These are phyloP conservation scores for Perca schrenkii DNA, from an alignment of 2,113 vertebrate genomes.

Conservation along the genomic window DNA sequence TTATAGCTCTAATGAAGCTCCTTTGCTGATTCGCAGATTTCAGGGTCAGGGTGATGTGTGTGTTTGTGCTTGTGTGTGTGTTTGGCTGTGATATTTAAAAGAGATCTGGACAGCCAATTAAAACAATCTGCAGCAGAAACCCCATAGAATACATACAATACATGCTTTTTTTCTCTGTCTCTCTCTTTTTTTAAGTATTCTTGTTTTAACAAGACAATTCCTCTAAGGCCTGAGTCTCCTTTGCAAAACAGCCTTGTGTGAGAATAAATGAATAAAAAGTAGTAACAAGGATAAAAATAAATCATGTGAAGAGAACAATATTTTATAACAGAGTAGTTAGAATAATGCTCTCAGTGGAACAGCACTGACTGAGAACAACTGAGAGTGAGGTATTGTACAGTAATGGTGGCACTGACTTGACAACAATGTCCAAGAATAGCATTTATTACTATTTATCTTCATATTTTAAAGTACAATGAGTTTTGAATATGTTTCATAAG, in stretches of 20 bases:
- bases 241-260: conserved; percentile 25
- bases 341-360: conserved; percentile 16
- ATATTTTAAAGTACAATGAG: background rate
- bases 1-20: conserved; percentile 66
- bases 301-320: conserved; percentile 24
- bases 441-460: background rate
- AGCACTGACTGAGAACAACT: background rate
- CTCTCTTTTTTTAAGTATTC: background rate
- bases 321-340: conserved; percentile 1
- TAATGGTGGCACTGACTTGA: background rate
- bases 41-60: conserved; percentile 48
- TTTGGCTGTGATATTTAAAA: conserved; percentile 18
- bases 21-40: conserved; percentile 65
- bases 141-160: conserved; percentile 7
- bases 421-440: background rate
- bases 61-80: background rate
- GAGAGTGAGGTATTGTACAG: background rate
- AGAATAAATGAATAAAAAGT: conserved; percentile 64
- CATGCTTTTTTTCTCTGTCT: background rate
- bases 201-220: conserved; percentile 46
- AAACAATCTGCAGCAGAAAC: conserved; percentile 31
- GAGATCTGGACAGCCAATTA: conserved; percentile 59
- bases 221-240: conserved; percentile 24
- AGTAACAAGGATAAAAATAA: conserved; percentile 38
- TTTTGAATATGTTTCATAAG: background rate